Percentiles rank a stretch among this genome's conserved stretches.
These are phyloP conservation scores for Myotis davidii DNA, from an alignment of 2,113 vertebrate species.

Conservation along the genomic window DNA sequence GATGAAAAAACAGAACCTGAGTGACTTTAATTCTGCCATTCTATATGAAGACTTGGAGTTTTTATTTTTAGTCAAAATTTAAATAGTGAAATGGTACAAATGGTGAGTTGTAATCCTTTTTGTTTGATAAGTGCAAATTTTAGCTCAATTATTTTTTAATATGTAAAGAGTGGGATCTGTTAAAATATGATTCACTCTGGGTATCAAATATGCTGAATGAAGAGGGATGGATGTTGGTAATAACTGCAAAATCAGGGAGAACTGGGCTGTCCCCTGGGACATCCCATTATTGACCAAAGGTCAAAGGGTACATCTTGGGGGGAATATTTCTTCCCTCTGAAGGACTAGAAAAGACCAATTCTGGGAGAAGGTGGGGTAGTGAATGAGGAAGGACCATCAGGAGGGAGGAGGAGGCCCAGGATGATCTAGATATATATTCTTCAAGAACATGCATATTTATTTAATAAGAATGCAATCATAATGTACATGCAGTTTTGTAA, in stretches of 20 bases:
- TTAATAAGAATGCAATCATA: not conserved
- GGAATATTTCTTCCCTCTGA: not conserved
- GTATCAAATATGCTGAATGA: not conserved
- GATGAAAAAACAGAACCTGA: not conserved
- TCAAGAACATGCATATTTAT: not conserved
- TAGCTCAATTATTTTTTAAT: not conserved
- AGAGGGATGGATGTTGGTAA: not conserved
- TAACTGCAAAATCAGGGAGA: not conserved
- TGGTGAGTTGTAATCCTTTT: not conserved
- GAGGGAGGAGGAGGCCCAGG: not conserved
- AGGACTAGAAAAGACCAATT: not conserved
- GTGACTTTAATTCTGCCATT: not conserved
- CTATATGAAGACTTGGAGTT: not conserved
- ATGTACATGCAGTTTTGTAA: not conserved
- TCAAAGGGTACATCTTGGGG: not conserved
- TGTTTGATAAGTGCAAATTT: not conserved
- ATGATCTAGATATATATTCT: not conserved
- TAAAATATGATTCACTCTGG: not conserved
- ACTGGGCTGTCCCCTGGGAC: not conserved
- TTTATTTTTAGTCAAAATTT: not conserved
- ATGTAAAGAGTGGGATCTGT: not conserved
- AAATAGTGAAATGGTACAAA: not conserved
- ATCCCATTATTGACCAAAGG: not conserved
- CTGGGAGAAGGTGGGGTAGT: not conserved
- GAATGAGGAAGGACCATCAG: too few relatives aligned